Percentiles rank a stretch among this genome's conserved stretches.
Evolutionary conservation across 2,797 vertebrate species (phyloP).

Genomic region (Hyperoplus immaculatus): DNA sequence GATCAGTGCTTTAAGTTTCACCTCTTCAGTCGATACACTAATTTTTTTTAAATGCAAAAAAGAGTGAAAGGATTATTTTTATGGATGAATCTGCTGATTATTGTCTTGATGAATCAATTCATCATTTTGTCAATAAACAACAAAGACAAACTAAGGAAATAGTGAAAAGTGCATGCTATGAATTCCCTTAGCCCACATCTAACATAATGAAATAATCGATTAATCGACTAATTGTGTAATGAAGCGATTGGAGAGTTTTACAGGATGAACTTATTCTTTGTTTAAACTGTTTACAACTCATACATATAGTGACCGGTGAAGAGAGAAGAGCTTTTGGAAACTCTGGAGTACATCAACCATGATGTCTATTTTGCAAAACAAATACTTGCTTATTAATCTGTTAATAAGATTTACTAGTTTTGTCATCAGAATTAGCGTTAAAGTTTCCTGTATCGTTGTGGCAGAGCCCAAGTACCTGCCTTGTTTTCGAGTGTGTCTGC

Average conservation of each 20-base stretch:
- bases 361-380: neutral
- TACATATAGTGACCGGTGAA: neutral
- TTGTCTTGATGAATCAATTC: neutral
- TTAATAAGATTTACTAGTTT: conserved; percentile 23
- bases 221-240: neutral
- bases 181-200: neutral
- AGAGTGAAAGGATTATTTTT: neutral
- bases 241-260: neutral
- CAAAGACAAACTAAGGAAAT: too few relatives aligned
- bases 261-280: neutral
- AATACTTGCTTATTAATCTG: conserved; percentile 11
- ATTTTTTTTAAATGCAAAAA: neutral
- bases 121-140: neutral
- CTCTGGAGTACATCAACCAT: neutral
- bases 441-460: conserved; percentile 34
- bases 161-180: neutral
- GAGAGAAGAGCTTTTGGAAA: neutral
- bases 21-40: neutral
- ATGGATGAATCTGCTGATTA: neutral
- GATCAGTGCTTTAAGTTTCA: neutral
- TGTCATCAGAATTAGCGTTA: conserved; percentile 28
- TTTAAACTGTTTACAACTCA: neutral
- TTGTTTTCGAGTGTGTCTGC: conserved; percentile 29
- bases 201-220: neutral
- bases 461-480: neutral